Percentiles rank a stretch among this genome's conserved stretches.
Evolutionary conservation across 2,113 vertebrate species (phyloP).

Genomic region (Madoqua kirkii): DNA sequence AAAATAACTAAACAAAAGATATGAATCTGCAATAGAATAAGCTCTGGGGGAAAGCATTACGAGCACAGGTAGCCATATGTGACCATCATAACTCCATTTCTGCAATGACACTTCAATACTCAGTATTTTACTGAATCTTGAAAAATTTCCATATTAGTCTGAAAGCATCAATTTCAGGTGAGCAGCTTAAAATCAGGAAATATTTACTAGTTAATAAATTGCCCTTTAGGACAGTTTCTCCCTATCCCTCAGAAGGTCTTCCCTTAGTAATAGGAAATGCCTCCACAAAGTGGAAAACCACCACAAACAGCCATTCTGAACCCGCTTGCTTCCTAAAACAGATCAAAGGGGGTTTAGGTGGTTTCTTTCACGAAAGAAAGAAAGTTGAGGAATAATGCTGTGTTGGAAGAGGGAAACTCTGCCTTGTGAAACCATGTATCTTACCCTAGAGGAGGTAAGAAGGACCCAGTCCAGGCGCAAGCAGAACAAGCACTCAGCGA

Average conservation of each 20-base stretch:
- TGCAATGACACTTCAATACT: constrained; percentile 77
- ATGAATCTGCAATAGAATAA: constrained; percentile 34
- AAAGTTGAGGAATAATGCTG: background rate
- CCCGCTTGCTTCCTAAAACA: background rate
- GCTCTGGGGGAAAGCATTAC: constrained; percentile 55
- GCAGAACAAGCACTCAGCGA: background rate
- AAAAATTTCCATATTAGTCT: constrained; percentile 49
- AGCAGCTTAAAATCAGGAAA: constrained; percentile 78
- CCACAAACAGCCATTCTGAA: background rate
- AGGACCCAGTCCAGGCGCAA: background rate
- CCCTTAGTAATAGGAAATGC: background rate
- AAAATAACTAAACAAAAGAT: constrained; percentile 43
- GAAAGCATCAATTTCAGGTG: constrained; percentile 80
- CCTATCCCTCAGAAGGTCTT: background rate
- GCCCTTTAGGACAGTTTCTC: background rate
- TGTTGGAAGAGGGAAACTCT: background rate
- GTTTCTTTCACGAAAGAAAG: constrained; percentile 14
- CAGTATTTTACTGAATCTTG: constrained; percentile 62
- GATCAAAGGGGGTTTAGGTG: background rate
- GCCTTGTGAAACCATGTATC: background rate
- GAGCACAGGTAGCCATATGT: constrained; percentile 57
- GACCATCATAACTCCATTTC: constrained; percentile 74
- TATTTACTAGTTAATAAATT: background rate
- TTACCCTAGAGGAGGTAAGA: background rate
- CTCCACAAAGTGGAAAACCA: background rate